Percentiles rank a stretch among this genome's conserved stretches.
Evolutionary conservation across 2,797 vertebrate species (phyloP).

Genomic region (Carcharodon carcharias): DNA sequence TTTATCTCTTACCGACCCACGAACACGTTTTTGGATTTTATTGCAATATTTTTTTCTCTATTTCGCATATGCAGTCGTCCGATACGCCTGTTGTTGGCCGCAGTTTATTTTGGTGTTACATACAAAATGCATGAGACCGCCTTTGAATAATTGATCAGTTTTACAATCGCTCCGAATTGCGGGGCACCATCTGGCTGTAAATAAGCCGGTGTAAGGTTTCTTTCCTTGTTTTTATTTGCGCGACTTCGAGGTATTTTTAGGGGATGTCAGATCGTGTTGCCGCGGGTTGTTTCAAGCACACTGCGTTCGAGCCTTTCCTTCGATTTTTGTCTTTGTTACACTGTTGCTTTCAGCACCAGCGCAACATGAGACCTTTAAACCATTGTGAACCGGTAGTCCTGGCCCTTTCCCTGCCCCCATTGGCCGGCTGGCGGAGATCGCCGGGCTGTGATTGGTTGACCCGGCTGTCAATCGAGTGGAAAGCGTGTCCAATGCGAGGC

Average conservation of each 20-base stretch:
- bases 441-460: slow-evolving; percentile 46
- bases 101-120: neutral
- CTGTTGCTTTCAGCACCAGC: slow-evolving; percentile 41
- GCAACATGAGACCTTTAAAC: slow-evolving; percentile 59
- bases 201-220: neutral
- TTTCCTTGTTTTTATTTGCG: neutral
- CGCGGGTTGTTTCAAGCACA: neutral
- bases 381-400: slow-evolving; percentile 48
- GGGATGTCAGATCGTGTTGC: slow-evolving; percentile 41
- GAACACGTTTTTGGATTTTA: neutral
- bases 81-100: neutral
- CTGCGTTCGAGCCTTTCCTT: slow-evolving; percentile 27
- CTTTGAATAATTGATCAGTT: slow-evolving; percentile 3
- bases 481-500: slow-evolving; percentile 49
- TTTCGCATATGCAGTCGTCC: neutral
- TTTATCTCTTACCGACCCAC: neutral
- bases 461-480: slow-evolving; percentile 47
- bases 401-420: slow-evolving; percentile 46
- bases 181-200: neutral
- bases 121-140: neutral
- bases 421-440: slow-evolving; percentile 46
- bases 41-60: neutral
- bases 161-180: neutral
- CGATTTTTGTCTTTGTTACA: slow-evolving; percentile 43
- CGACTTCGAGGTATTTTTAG: neutral